Base-by-base conservation (phyloP, 2,797 vertebrate genomes). In the Acridotheres tristis region DNA sequence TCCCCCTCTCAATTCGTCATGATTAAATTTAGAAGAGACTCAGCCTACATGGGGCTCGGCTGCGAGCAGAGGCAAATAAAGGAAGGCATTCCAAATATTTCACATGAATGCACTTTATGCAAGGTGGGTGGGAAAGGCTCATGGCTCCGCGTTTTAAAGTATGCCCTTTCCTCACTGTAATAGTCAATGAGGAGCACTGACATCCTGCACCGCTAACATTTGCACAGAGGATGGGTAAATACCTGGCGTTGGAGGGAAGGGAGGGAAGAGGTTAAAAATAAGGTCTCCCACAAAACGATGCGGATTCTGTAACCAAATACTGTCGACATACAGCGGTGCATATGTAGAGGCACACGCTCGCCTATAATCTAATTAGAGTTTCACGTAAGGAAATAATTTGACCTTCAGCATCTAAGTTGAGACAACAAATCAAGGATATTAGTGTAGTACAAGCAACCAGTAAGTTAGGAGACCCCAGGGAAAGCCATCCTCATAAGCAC, bases 381-480 rank as follows among this genome's bases (percentile, higher is more conserved):
- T 97, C 98, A 97, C 88, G 97, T 98, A 98, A 98, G 98, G 98
- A 98, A 98, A 98, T 97, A 98, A 98, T 99, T 99, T 99, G 98
- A 98, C 98, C 98, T 98, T 98, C 98, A 98, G 98, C 98, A 98
- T 98, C 98, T 98, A 98, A 98, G 97, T 98, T 98, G 98, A 98
- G 98, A 98, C 98, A 98, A 98, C 98, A 98, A 98, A 98, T 99
- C 98, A 98, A 96, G 97, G 97, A 98, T 98, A 98, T 98, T 98
- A 98, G 98, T 98, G 98, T 97, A 98, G 97, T 97, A 98, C 97
- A 97, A 98, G 98, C 98, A 97, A 98, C 96, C 97, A 94, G 98
- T 95, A 97, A 98, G 98, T 96, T 98, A 98, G 97, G 97, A 98
- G 98, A 98, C 98, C 98, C 98, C 97, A 97, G 98, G 98, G 98